phyloP scores from a whole-genome alignment of 2,888 invertebrate species.

The Polydesmus complanatus region DNA sequence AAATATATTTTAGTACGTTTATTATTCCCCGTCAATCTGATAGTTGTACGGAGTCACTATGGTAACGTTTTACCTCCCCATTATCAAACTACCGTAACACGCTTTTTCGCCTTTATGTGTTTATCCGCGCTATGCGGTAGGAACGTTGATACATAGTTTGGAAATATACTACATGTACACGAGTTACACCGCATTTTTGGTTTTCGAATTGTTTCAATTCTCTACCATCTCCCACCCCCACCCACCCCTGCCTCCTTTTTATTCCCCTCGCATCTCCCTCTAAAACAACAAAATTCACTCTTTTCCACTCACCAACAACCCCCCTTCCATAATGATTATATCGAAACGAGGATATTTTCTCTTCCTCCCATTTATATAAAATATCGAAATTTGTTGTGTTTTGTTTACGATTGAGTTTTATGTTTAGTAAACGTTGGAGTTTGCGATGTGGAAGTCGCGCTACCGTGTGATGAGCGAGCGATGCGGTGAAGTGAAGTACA shows the following conservation, averaged over 20 bases:
- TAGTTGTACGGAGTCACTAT: not conserved
- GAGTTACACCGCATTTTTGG: not conserved
- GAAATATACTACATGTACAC: not conserved
- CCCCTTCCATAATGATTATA: too few species aligned
- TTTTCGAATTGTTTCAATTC: too few species aligned
- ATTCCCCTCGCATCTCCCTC: too few species aligned
- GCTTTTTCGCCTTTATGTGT: not conserved
- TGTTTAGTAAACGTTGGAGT: too few species aligned
- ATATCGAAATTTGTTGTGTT: not conserved
- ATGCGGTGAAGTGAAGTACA: too few species aligned
- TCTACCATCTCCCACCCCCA: too few species aligned
- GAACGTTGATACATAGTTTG: not conserved
- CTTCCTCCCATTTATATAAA: not conserved
- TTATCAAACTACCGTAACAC: not conserved
- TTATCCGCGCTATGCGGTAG: not conserved
- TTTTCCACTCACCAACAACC: too few species aligned
- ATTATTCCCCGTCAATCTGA: not conserved
- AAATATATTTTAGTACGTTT: not conserved
- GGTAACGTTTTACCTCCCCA: not conserved
- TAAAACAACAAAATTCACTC: too few species aligned
- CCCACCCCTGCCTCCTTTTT: too few species aligned
- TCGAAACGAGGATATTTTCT: not conserved
- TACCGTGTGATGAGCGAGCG: too few species aligned
- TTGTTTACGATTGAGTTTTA: not conserved
- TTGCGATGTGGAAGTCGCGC: too few species aligned